Percentiles rank a stretch among this genome's conserved stretches.
Evolutionary conservation across 2,113 vertebrate species (phyloP).

Genomic region (Morphnarchus princeps): DNA sequence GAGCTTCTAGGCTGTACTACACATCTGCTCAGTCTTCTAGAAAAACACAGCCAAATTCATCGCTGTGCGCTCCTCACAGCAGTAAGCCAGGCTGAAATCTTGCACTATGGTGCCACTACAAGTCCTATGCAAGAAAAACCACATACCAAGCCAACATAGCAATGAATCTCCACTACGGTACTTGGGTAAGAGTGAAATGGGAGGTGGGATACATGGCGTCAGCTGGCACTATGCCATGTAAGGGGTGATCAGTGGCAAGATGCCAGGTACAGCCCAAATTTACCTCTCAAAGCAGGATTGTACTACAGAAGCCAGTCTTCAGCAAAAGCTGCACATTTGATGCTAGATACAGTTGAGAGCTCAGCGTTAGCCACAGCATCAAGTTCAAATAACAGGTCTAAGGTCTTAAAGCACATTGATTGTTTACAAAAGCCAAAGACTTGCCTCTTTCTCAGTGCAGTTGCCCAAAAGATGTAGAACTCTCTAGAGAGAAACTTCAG

Average conservation of each 20-base stretch:
- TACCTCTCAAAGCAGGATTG: not conserved
- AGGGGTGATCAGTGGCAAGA: not conserved
- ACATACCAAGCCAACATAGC: not conserved
- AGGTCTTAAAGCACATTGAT: not conserved
- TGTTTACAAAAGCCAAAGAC: not conserved
- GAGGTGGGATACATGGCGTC: not conserved
- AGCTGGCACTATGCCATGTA: not conserved
- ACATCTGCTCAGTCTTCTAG: not conserved
- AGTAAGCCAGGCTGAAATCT: not conserved
- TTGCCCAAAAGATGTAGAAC: not conserved
- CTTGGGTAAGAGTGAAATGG: not conserved
- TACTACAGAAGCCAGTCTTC: not conserved
- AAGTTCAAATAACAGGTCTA: not conserved
- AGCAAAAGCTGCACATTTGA: not conserved
- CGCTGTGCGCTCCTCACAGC: accelerated
- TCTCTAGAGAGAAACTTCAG: not conserved
- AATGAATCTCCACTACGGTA: not conserved
- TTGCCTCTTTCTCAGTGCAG: not conserved
- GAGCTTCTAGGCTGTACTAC: not conserved
- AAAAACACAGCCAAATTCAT: not conserved
- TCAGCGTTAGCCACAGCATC: not conserved
- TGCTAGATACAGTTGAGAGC: not conserved
- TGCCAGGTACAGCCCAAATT: not conserved
- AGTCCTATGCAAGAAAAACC: not conserved
- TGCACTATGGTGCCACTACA: not conserved